phyloP scores from a whole-genome alignment of 53 echinoderm and acorn worm species.

The Temnopleurus reevesii region DNA sequence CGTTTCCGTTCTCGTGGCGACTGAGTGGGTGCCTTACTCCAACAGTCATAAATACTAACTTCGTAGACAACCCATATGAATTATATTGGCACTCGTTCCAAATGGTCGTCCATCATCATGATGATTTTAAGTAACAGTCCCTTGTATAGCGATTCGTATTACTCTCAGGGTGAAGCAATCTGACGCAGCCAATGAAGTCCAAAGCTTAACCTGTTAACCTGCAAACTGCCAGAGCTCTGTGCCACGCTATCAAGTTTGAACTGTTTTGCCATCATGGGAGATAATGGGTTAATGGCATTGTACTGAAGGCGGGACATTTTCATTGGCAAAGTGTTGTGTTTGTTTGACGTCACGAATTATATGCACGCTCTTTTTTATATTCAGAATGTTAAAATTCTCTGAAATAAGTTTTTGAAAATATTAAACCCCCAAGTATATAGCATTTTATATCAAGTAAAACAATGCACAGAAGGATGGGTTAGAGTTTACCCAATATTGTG shows the following conservation, averaged over 20 bases:
- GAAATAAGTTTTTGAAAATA: too few relatives aligned
- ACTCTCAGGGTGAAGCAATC: not conserved
- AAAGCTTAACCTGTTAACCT: not conserved
- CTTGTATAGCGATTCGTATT: not conserved
- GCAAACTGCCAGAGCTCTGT: not conserved
- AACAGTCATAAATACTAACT: too few relatives aligned
- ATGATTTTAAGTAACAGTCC: too few relatives aligned
- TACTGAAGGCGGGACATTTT: not conserved
- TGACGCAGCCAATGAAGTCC: not conserved
- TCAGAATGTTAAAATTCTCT: not conserved
- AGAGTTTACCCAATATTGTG: too few relatives aligned
- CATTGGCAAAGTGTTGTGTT: not conserved
- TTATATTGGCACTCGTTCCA: too few relatives aligned
- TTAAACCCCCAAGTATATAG: too few relatives aligned
- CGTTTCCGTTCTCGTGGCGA: not conserved
- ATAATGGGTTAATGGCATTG: not conserved
- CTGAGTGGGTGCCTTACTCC: too few relatives aligned
- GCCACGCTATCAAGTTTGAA: not conserved
- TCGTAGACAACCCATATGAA: too few relatives aligned
- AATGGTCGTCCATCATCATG: too few relatives aligned
- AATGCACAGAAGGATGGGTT: too few relatives aligned
- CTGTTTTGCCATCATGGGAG: not conserved
- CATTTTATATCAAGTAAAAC: too few relatives aligned
- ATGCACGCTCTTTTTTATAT: too few relatives aligned
- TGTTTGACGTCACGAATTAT: not conserved